phyloP scores from a whole-genome alignment of 2,888 invertebrate species.

The Lordiphosa andalusiaca region DNA sequence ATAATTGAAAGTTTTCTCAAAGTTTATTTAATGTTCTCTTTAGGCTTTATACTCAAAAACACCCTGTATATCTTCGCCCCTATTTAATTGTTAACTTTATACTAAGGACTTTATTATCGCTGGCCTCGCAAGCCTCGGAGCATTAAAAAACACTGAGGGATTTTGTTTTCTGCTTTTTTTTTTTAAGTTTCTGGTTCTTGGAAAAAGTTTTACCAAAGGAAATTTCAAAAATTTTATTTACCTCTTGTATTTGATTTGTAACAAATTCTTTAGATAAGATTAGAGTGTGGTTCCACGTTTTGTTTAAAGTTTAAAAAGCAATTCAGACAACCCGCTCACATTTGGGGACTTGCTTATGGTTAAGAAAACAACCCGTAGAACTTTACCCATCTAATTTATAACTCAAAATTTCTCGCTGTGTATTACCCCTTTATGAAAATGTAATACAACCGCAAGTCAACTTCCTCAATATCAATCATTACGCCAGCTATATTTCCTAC shows the following conservation, averaged over 20 bases:
- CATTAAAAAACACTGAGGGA: conserved; percentile 41
- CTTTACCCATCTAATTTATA: too few relatives aligned
- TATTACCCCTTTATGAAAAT: conserved; percentile 9
- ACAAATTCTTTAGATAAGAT: too few relatives aligned
- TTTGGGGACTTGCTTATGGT: too few relatives aligned
- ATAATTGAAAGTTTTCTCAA: background rate
- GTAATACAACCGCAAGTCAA: conserved; percentile 52
- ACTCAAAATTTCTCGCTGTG: conserved; percentile 31
- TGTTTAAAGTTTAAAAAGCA: too few relatives aligned
- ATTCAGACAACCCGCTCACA: too few relatives aligned
- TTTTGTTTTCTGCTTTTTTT: background rate
- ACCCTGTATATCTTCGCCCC: conserved; percentile 51
- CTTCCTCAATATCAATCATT: conserved; percentile 75
- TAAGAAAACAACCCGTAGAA: too few relatives aligned
- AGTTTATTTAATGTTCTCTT: background rate
- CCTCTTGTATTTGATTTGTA: too few relatives aligned
- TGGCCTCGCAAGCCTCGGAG: conserved; percentile 28
- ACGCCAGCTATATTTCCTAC: conserved; percentile 51
- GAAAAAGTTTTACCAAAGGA: too few relatives aligned
- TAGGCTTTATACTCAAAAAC: conserved; percentile 10
- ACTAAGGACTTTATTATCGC: conserved; percentile 60
- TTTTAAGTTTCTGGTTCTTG: background rate
- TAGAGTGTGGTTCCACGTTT: too few relatives aligned
- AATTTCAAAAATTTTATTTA: too few relatives aligned
- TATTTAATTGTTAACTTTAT: conserved; percentile 49